These are phyloP conservation scores for Porphyrio hochstetteri DNA, from an alignment of 2,113 vertebrate genomes.

Conservation along the genomic window DNA sequence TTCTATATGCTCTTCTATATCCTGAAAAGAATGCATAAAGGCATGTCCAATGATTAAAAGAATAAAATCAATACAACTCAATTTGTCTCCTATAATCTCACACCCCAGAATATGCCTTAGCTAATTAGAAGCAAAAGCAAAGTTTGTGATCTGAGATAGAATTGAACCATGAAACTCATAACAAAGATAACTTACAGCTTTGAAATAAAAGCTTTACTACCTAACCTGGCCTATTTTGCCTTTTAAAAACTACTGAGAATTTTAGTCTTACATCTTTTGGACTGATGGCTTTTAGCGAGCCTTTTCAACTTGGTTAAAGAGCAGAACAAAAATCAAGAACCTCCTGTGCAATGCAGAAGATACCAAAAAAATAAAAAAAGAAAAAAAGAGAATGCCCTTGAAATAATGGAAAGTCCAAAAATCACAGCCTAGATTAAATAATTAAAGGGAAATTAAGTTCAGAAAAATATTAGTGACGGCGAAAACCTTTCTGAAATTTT, in stretches of 20 bases:
- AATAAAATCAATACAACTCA: slow-evolving; percentile 55
- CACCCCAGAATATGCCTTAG: slow-evolving; percentile 40
- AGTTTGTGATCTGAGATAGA: slow-evolving; percentile 51
- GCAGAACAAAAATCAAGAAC: slow-evolving; percentile 30
- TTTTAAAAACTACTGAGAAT: slow-evolving; percentile 28
- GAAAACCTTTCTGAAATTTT: background rate
- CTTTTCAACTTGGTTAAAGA: slow-evolving; percentile 55
- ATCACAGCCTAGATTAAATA: background rate
- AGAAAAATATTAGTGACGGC: background rate
- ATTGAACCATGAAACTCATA: slow-evolving; percentile 55
- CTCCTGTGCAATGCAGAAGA: background rate
- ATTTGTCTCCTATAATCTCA: slow-evolving; percentile 57
- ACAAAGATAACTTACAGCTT: slow-evolving; percentile 31
- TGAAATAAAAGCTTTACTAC: slow-evolving; percentile 48
- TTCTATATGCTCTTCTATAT: slow-evolving; percentile 22
- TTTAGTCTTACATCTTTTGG: slow-evolving; percentile 22
- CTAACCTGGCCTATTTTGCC: slow-evolving; percentile 38
- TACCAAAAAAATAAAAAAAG: background rate
- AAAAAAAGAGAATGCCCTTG: background rate
- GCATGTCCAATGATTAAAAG: slow-evolving; percentile 49
- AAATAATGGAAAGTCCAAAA: background rate
- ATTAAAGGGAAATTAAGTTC: background rate
- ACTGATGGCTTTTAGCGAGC: background rate
- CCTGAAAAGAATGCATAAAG: slow-evolving; percentile 51
- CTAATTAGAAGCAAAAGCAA: slow-evolving; percentile 69